A percentile compares a stretch with the other conserved stretches of the same genome.
Conservation (phyloP, 2,888 invertebrate genomes). For the Tribolium freemani region DNA sequence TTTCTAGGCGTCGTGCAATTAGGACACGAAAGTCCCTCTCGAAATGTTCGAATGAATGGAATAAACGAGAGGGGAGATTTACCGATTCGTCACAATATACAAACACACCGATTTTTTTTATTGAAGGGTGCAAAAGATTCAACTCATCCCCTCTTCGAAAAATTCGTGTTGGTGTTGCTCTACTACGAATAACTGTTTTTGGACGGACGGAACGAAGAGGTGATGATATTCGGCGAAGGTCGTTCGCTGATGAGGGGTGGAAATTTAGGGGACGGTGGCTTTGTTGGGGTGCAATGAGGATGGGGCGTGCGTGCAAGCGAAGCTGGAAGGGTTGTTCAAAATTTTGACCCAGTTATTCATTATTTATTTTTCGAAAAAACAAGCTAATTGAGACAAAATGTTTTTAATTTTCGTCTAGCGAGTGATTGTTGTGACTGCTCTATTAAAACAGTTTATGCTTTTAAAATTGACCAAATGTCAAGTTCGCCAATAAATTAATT, state of each 20-base stretch:
- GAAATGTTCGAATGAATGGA: background rate
- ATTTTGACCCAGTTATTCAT: too few relatives aligned
- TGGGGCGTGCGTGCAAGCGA: background rate
- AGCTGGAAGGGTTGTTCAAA: too few relatives aligned
- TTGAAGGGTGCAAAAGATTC: constrained; percentile 7
- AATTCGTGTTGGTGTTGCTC: background rate
- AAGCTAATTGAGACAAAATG: too few relatives aligned
- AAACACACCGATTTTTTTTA: background rate
- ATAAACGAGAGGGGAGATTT: background rate
- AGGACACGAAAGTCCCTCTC: background rate
- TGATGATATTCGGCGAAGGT: constrained; percentile 21
- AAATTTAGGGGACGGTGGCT: background rate
- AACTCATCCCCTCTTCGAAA: constrained; percentile 18
- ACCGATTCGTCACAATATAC: constrained; percentile 15
- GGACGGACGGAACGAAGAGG: constrained; percentile 10
- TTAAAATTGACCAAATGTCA: constrained; percentile 14
- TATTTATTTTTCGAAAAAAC: too few relatives aligned
- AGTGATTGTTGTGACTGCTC: background rate
- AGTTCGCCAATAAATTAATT: constrained; percentile 4
- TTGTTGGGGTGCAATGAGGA: background rate
- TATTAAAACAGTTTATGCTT: background rate
- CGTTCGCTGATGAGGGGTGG: constrained; percentile 7
- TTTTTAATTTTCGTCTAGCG: too few relatives aligned
- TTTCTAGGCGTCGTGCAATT: constrained; percentile 16
- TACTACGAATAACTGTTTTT: constrained; percentile 3